Evolutionary conservation across 2,797 vertebrate genomes (phyloP).

Genomic region (Cynopterus sphinx): DNA sequence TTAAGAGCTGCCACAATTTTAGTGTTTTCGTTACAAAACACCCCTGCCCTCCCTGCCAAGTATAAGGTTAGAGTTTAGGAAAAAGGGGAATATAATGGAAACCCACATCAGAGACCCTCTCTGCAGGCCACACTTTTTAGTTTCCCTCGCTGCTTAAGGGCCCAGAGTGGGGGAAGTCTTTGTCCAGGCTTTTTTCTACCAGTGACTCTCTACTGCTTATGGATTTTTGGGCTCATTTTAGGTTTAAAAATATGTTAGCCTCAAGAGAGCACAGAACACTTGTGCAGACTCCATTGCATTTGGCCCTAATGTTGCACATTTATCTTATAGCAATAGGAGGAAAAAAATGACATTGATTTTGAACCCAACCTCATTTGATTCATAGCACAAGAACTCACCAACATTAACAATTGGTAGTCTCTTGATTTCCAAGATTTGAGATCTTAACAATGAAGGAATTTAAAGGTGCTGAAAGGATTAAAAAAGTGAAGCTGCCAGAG

Average conservation of each 20-base stretch:
- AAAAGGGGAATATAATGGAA: background rate
- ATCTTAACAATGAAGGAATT: conserved; percentile 8
- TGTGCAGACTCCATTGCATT: background rate
- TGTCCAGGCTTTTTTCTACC: background rate
- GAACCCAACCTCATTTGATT: background rate
- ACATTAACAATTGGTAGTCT: background rate
- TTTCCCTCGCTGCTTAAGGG: background rate
- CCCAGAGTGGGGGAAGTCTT: rapidly evolving
- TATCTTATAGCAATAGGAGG: background rate
- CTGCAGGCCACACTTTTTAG: background rate
- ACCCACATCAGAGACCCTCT: background rate
- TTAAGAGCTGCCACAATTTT: conserved; percentile 60
- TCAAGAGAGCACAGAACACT: background rate
- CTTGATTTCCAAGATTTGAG: conserved; percentile 27
- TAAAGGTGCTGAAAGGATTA: conserved; percentile 14
- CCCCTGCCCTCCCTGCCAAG: conserved; percentile 15
- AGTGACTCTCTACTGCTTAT: background rate
- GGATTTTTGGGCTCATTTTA: background rate
- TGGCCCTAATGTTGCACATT: background rate
- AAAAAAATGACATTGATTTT: background rate
- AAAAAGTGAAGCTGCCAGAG: background rate
- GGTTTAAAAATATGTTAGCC: background rate
- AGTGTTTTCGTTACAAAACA: conserved; percentile 60
- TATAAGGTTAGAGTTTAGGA: conserved; percentile 42
- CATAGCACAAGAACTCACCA: background rate